These are phyloP conservation scores for Serrognathus titanus DNA, from an alignment of 2,888 invertebrate genomes.

Conservation along the genomic window DNA sequence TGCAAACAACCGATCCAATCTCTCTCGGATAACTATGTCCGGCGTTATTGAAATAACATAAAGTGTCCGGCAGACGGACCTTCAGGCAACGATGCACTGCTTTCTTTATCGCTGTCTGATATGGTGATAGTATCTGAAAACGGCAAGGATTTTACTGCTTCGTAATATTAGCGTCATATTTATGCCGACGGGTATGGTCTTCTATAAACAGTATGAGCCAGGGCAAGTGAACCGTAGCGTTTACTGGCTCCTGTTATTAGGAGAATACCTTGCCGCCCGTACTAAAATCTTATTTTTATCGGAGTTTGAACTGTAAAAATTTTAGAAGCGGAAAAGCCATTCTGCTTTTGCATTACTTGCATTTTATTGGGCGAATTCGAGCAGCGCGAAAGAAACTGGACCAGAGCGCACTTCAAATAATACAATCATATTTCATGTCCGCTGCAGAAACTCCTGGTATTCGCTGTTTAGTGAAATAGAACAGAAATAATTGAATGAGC, in stretches of 20 bases:
- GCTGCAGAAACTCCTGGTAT: no score
- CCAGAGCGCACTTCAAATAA: not conserved
- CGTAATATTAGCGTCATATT: no score
- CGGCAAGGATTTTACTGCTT: no score
- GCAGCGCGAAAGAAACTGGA: conserved; percentile 2
- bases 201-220: no score
- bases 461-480: no score
- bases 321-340: not conserved
- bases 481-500: no score
- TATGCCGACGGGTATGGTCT: no score
- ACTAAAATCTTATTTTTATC: not conserved
- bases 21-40: conserved; percentile 34
- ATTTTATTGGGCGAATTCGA: no score
- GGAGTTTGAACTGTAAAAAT: conserved; percentile 1
- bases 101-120: no score
- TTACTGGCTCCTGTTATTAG: not conserved
- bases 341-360: not conserved
- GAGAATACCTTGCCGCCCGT: not conserved
- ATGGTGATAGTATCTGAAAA: no score
- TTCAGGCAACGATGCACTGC: not conserved
- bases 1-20: conserved; percentile 37
- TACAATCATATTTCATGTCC: not conserved
- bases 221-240: not conserved
- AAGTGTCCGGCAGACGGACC: conserved; percentile 3
- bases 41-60: conserved; percentile 22